Base-by-base conservation (phyloP, 2,888 invertebrate species). In the Pimpla rufipes region DNA sequence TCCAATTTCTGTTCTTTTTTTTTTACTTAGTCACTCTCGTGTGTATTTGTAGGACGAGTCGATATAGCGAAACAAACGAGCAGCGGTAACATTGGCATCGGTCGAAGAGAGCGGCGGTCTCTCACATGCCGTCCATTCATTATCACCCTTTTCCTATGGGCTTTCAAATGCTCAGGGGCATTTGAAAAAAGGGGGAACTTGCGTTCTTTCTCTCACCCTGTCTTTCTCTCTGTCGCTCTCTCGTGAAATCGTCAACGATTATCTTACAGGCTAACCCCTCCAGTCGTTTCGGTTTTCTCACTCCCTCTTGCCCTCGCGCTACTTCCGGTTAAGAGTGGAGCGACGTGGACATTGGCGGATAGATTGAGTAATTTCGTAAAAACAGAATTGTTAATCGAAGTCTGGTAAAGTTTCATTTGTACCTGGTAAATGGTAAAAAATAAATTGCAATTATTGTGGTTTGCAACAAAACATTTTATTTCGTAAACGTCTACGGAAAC, bases 1-100 rank as follows among this genome's bases (percentile, higher is more conserved):
- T 71, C 47, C 75, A 70, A 73, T 64, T 18, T 68, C 40, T 76
- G 29, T 52, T 55, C 47, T 66, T 21, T 73, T 35, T 59, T 47
- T 62, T 42, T 18, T 42, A 68, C 50, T 66, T 47, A 21, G 2
- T 59, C 21, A 35, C 42, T 47, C 62, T 75, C 66, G 42, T 70
- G 21, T 11, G 59, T 42, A 64, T 66, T 45, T 35, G 18, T 50
- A 73, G 70, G 21, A 57, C 64, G 21, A 16, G 71, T n/a, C 23
- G 16, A 21, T 29, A 29, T 29, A 13, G 57, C 10, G 29, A 13
- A 16, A 59, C 59, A 37, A 18, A 40, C 62, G 21, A 21, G 5
- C 18, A 52, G 35, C 37, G 16, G 55, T 40, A 62, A 62, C 52
- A 29, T 45, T 75, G n/a, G 76, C 42, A 45, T 35, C 62, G 62